Conservation (phyloP, 2,888 invertebrate genomes). For the Tholera decimalis region DNA sequence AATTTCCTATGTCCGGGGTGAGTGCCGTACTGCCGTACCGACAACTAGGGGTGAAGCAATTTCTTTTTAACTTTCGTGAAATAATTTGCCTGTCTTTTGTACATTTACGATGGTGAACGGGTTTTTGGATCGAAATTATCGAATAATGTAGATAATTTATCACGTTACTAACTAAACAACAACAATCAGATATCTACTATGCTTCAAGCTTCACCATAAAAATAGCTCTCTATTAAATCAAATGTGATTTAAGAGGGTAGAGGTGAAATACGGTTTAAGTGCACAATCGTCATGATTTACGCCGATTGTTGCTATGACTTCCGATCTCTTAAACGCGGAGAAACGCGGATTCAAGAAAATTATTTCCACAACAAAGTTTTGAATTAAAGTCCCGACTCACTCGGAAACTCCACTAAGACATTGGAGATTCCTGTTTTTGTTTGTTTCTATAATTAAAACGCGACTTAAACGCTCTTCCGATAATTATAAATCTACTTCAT, state of each 20-base stretch:
- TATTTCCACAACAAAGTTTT: slow-evolving; percentile 74
- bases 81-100: slow-evolving; percentile 44
- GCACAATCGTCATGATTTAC: slow-evolving; percentile 65
- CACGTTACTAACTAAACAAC: neutral
- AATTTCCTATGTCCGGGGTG: slow-evolving; percentile 82
- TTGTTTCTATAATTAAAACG: slow-evolving; percentile 89
- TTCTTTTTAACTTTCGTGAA: slow-evolving; percentile 65
- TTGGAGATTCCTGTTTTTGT: slow-evolving; percentile 84
- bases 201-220: neutral
- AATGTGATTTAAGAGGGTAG: slow-evolving; percentile 43
- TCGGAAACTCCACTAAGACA: slow-evolving; percentile 80
- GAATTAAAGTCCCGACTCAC: slow-evolving; percentile 78
- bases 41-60: slow-evolving; percentile 61
- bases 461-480: slow-evolving; percentile 82
- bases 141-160: neutral
- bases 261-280: slow-evolving; percentile 54
- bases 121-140: neutral
- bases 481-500: slow-evolving; percentile 84
- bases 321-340: slow-evolving; percentile 45
- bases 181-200: neutral
- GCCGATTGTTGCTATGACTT: slow-evolving; percentile 59
- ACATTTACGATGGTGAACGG: slow-evolving; percentile 13
- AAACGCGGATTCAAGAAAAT: slow-evolving; percentile 69
- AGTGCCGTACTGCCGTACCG: slow-evolving; percentile 55
- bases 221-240: slow-evolving; percentile 13